These are phyloP conservation scores for Cactoblastis cactorum DNA, from an alignment of 2,888 invertebrate genomes.

Conservation along the genomic window DNA sequence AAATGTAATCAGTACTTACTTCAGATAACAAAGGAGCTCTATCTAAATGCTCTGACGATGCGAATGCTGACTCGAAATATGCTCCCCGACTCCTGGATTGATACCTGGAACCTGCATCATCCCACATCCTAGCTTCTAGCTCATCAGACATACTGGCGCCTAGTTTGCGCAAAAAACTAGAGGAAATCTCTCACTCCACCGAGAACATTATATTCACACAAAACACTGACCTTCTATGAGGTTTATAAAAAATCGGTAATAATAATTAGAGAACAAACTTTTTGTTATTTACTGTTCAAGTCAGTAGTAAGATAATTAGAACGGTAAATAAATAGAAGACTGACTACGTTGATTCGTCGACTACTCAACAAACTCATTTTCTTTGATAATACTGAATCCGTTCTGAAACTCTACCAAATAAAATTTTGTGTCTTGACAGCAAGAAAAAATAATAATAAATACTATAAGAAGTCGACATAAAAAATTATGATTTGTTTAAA, in stretches of 20 bases:
- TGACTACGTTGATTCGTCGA: conserved; percentile 1
- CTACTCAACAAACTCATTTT: background rate
- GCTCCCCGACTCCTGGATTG: conserved; percentile 56
- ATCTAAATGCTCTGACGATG: conserved; percentile 68
- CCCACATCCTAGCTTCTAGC: conserved; percentile 73
- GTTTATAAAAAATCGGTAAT: background rate
- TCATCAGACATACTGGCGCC: conserved; percentile 78
- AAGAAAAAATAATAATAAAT: no score
- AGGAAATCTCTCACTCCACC: conserved; percentile 25
- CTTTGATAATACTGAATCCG: conserved; percentile 1
- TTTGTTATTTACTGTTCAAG: conserved; percentile 19
- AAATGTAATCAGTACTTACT: conserved; percentile 37
- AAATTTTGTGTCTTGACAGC: background rate
- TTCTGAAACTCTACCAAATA: background rate
- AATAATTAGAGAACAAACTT: conserved; percentile 14
- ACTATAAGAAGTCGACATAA: no score
- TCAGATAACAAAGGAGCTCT: conserved; percentile 69
- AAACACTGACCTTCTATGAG: background rate
- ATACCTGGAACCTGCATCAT: conserved; percentile 62
- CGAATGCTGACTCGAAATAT: conserved; percentile 66
- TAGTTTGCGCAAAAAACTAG: conserved; percentile 13
- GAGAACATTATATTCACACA: conserved; percentile 31
- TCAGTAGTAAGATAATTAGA: conserved; percentile 18
- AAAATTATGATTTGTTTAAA: no score
- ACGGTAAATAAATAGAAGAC: conserved; percentile 24